Conservation (phyloP, 2,113 vertebrate species). For the Chloropsis hardwickii region DNA sequence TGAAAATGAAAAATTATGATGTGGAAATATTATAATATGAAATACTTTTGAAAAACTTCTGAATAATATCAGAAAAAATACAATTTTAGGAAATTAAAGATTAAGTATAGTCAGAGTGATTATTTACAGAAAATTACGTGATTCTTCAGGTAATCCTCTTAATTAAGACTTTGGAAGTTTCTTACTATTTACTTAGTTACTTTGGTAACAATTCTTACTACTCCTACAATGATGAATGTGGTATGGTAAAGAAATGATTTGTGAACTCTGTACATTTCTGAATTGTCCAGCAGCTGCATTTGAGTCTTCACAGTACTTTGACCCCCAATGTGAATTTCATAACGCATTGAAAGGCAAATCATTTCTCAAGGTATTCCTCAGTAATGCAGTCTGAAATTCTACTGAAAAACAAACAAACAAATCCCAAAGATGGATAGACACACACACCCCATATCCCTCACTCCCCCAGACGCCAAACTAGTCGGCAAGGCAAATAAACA, state of each 20-base stretch:
- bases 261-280: neutral
- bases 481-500: neutral
- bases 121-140: neutral
- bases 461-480: neutral
- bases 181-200: too few relatives aligned
- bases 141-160: neutral
- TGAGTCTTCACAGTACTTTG: neutral
- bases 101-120: neutral
- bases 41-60: neutral
- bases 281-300: neutral
- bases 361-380: neutral
- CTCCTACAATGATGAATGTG: neutral
- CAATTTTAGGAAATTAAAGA: neutral
- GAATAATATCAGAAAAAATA: neutral
- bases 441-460: too few relatives aligned
- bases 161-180: too few relatives aligned
- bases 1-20: neutral
- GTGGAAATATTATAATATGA: neutral
- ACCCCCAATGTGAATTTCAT: neutral
- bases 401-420: neutral
- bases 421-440: accelerated
- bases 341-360: neutral
- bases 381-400: neutral
- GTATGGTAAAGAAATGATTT: neutral
- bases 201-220: too few relatives aligned